A percentile compares a stretch with the other conserved stretches of the same genome.
These are phyloP conservation scores for Acheta domesticus DNA, from an alignment of 2,888 invertebrate genomes.

Conservation along the genomic window DNA sequence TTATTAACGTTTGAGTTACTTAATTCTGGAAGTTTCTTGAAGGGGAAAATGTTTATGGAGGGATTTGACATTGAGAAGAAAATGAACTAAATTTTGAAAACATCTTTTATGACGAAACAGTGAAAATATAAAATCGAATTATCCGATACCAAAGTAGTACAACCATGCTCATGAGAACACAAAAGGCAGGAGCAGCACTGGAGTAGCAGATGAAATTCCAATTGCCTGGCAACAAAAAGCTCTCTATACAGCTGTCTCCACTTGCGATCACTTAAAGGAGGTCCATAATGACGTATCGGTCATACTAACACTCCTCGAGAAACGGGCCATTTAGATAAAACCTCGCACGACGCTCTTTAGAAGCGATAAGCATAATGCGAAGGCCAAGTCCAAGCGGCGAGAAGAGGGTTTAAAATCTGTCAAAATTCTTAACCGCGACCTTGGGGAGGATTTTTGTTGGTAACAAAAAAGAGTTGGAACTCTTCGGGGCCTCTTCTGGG, in stretches of 20 bases:
- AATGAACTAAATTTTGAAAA: too few species aligned
- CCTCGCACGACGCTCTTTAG: background rate
- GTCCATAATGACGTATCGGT: background rate
- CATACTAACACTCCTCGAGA: background rate
- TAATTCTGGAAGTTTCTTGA: too few species aligned
- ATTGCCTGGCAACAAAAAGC: too few species aligned
- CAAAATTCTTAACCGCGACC: conserved; percentile 9
- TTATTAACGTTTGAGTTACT: too few species aligned
- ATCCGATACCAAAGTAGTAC: too few species aligned
- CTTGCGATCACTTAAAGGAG: background rate
- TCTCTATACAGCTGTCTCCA: background rate
- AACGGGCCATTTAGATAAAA: background rate
- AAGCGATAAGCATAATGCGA: background rate
- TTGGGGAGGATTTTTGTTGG: background rate
- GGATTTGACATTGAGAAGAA: too few species aligned
- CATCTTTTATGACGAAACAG: too few species aligned
- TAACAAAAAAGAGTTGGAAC: background rate
- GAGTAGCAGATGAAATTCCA: too few species aligned
- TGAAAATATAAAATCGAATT: too few species aligned
- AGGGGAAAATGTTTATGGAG: too few species aligned
- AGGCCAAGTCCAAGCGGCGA: background rate
- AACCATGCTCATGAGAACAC: too few species aligned
- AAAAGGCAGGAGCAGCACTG: too few species aligned
- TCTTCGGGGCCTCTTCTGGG: background rate
- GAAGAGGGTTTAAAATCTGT: conserved; percentile 5